Base-by-base conservation (phyloP, 2,888 invertebrate species). In the Tetragnatha montana region DNA sequence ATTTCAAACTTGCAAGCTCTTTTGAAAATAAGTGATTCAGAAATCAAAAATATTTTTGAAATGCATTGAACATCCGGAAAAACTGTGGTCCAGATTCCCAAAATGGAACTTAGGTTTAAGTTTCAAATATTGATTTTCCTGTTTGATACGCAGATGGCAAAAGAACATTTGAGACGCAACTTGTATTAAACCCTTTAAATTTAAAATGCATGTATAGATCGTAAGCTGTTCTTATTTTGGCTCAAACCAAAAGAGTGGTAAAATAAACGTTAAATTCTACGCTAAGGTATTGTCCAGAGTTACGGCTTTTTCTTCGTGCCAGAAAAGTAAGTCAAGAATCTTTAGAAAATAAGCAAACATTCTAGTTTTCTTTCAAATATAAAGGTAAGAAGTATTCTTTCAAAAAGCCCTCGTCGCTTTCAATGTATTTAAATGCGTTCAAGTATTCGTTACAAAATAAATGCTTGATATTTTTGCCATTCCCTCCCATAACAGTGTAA, bases 21-120 rank as follows among this genome's bases (percentile, higher is more conserved):
- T 82, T 51, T 35, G 6, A 73, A 70, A 82, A 82, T 74, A 81
- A 82, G 73, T 82, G 60, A 82, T 73, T 82, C 74, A 82, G 35
- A 82, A 82, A 82, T 82, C 51, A 8, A 51, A 74, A 82, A 82
- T 74, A 74, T 74, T 22, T 74, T 35, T 82, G 74, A 74, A 35
- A 73, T 82, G 21, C n/a, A 49, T 74, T 17, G 35, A 73, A 47
- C 22, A 60, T 73, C 22, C 7, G 51, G 22, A 74, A 50, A 50
- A 73, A 74, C 49, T 51, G 8, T 35, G 19, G 50, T 82, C 73
- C 51, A 74, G 21, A 74, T 73, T 60, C 60, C 14, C 8, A 71
- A 81, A 81, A 70, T 70, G 71, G 50, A 73, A 50, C 14, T 73
- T 51, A 71, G 19, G 71, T 50, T 17, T 81, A 81, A 81, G 71